These are phyloP conservation scores for Dolichopus griseipennis DNA, from an alignment of 2,888 invertebrate species.

Conservation along the genomic window DNA sequence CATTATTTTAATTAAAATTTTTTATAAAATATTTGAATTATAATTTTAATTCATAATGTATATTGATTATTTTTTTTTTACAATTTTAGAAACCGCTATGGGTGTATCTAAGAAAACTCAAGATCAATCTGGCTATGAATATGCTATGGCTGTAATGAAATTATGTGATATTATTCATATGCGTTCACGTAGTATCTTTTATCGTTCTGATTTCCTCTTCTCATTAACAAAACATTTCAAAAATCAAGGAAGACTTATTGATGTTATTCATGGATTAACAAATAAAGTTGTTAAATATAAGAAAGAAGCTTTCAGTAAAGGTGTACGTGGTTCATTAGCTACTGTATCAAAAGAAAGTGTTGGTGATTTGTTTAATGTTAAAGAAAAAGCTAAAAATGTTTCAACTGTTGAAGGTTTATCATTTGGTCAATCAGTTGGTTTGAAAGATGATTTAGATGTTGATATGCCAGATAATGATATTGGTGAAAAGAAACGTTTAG, in stretches of 20 bases:
- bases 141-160: slow-evolving; percentile 82
- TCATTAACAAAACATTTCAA: slow-evolving; percentile 66
- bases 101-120: slow-evolving; percentile 76
- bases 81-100: slow-evolving; percentile 68
- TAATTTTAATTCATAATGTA: no score
- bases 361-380: slow-evolving; percentile 25
- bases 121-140: slow-evolving; percentile 71
- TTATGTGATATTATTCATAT: slow-evolving; percentile 80
- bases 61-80: neutral
- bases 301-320: slow-evolving; percentile 63
- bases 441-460: slow-evolving; percentile 73
- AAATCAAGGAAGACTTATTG: slow-evolving; percentile 63
- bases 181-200: slow-evolving; percentile 70
- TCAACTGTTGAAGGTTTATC: slow-evolving; percentile 56
- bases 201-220: slow-evolving; percentile 69
- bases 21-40: no score
- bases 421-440: slow-evolving; percentile 61
- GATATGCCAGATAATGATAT: slow-evolving; percentile 52
- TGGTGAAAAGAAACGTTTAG: slow-evolving; percentile 72
- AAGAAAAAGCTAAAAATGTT: slow-evolving; percentile 18
- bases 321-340: slow-evolving; percentile 47
- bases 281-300: slow-evolving; percentile 69
- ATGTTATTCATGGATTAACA: slow-evolving; percentile 70
- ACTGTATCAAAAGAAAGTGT: slow-evolving; percentile 21
- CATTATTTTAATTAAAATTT: no score